A percentile compares a stretch with the other conserved stretches of the same genome.
phyloP scores from a whole-genome alignment of 1,140 invertebrate genomes.

The Heliothis virescens region DNA sequence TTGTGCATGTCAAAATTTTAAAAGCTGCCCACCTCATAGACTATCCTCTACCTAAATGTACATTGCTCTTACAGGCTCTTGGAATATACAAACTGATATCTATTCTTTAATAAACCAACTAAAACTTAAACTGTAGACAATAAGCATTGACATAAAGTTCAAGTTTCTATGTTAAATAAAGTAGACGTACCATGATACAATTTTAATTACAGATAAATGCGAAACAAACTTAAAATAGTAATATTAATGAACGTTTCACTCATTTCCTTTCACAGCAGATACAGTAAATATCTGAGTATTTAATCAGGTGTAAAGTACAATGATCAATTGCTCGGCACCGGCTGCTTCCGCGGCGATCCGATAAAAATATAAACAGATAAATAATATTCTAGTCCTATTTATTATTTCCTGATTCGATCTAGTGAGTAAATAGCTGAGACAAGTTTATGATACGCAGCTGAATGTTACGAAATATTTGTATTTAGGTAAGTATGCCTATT shows the following conservation, averaged over 20 bases:
- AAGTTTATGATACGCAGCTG: not conserved
- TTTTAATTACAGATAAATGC: not conserved
- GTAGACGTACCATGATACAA: not conserved
- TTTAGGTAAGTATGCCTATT: too few relatives aligned
- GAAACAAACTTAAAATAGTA: constrained; percentile 11
- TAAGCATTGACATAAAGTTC: too few relatives aligned
- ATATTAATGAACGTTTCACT: constrained; percentile 22
- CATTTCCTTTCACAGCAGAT: constrained; percentile 19
- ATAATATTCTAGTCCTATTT: constrained; percentile 30
- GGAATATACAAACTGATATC: too few relatives aligned
- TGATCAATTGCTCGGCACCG: constrained; percentile 28
- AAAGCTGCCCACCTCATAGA: too few relatives aligned
- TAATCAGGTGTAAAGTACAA: constrained; percentile 31
- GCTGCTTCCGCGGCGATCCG: constrained; percentile 25
- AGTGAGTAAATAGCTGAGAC: constrained; percentile 1
- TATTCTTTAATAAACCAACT: too few relatives aligned
- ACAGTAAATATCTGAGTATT: constrained; percentile 36
- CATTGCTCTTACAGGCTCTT: too few relatives aligned
- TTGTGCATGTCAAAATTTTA: too few relatives aligned
- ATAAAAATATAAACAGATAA: constrained; percentile 38
- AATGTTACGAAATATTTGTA: too few relatives aligned
- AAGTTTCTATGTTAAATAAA: not conserved
- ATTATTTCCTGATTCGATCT: constrained; percentile 34
- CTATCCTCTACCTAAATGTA: too few relatives aligned
- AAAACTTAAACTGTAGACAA: too few relatives aligned